These are phyloP conservation scores for Triplophysa siluroides DNA, from an alignment of 2,113 vertebrate species.

Conservation along the genomic window DNA sequence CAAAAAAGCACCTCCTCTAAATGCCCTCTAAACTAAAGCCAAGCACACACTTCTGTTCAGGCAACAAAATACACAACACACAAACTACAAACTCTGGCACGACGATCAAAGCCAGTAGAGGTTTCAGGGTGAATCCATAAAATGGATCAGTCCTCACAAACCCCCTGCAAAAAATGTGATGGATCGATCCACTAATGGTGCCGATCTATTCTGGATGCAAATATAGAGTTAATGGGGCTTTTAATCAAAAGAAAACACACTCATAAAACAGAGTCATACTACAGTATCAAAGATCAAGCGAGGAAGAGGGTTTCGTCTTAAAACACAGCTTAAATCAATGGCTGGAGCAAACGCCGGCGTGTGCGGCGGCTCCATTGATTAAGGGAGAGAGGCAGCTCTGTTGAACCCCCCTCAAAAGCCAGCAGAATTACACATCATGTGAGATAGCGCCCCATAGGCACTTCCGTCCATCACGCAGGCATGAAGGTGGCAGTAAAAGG, in stretches of 20 bases:
- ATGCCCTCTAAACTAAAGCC: too few species aligned
- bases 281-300: constrained; percentile 6
- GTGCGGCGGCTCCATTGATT: constrained; percentile 12
- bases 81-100: constrained; percentile 14
- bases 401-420: constrained; percentile 20
- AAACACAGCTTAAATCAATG: constrained; percentile 28
- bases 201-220: constrained; percentile 63
- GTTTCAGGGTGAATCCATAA: constrained; percentile 61
- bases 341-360: constrained; percentile 9
- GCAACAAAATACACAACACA: constrained; percentile 10
- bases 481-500: not conserved
- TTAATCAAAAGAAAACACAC: constrained; percentile 51
- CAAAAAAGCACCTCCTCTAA: too few species aligned
- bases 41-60: not conserved
- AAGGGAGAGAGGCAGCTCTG: not conserved
- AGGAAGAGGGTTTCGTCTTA: constrained; percentile 13
- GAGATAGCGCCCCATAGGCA: not conserved
- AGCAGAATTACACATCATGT: not conserved
- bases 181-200: constrained; percentile 66
- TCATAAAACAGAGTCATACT: constrained; percentile 29
- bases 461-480: not conserved
- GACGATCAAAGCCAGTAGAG: not conserved
- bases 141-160: constrained; percentile 61
- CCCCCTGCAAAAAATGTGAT: constrained; percentile 55
- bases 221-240: constrained; percentile 51